Base-by-base conservation (phyloP, 53 echinoderm and acorn worm species). In the Luidia sarsii region DNA sequence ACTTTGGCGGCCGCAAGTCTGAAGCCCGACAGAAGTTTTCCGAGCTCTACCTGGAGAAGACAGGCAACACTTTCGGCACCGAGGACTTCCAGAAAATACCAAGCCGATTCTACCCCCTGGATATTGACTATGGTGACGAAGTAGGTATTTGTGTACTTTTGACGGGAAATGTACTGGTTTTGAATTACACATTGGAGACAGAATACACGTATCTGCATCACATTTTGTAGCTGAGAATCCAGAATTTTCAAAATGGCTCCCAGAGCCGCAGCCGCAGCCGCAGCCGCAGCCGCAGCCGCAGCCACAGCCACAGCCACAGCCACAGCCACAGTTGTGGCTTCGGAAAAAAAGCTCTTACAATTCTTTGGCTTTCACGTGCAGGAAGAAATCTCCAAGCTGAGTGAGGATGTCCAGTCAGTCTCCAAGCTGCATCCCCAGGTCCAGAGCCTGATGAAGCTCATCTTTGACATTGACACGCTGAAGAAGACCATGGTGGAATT, bases 401-500 rank as follows among this genome's bases (percentile, higher is more conserved):
- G 75, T 29, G 75, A 73, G 3, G 77, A 84, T 10, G 84, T 83
- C 10, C 84, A 75, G 0, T 53, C 66, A 23, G 91, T 67, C 10
- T 92, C 94, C 7, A 91, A 84, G 57, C 72, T 99, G 22, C 89
- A 84, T 22, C 66, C 65, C 7, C 38, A 70, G 33, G 54, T 99
- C 59, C 99, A 99, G 65, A 67, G 71, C 16, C 53, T 99, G 46
- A 89, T 99, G 70, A 91, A 87, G 64, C 83, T 94, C 68, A 99
- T 99, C 77, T 99, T 99, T 89, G 99, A 99, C 68, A 88, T 99
- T 25, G 89, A 99, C 57, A 80, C 84, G 15, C 88, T 99, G 56
- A 99, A 99, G 85, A 91, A 99, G 70, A 91, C 99, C 38, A 90
- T 99, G 87, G 61, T 99, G 68, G 94, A 99, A 33, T 99, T 99